Evolutionary conservation across 1,140 invertebrate species (phyloP), one percentile per base, ranked within the genome.

Genomic region (Platorchestia sp.): DNA sequence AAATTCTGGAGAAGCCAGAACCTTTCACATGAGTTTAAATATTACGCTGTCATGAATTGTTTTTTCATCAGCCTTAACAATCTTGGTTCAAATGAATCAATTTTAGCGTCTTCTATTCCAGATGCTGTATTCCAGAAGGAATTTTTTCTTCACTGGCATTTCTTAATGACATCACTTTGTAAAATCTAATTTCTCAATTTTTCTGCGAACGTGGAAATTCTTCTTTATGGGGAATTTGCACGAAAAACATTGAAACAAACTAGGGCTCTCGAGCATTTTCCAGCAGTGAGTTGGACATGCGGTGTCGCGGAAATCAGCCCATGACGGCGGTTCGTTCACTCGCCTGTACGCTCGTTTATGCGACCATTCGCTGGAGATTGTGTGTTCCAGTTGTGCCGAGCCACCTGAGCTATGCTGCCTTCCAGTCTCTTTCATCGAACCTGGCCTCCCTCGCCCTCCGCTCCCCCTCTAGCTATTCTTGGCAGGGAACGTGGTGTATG

Each of bases 371-470:
- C 45, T 93, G 45, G 16, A 93, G 43, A 44, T 93, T 93, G 43
- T 93, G 91, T 93, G 91, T 93, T 93, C 91, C 91, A 93, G 91
- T 93, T 93, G 41, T 93, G 43, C 45, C 43, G 43, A 42, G 91
- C 91, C 91, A 93, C 91, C 91, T 93, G 91, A 93, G 91, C 91
- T 93, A 93, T 93, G 91, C 91, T 93, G 91, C 45, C 91, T 93
- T 27, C 91, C 91, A 93, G 91, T 93, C 91, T 93, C 91, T 93
- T 93, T 93, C 91, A 93, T 93, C 6, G 43, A 42, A 10, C 91
- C 44, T 27, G 41, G 7, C 91, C 91, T 45, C 43, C 91, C 43
- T 93, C 91, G 19, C 45, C 91, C 43, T 7, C 91, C 45, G 41
- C 45, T 45, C 91, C 45, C 91, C 91, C 91, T 93, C 91, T 93